phyloP scores from a whole-genome alignment of 2,797 vertebrate species.

The Sebastes steindachneri region DNA sequence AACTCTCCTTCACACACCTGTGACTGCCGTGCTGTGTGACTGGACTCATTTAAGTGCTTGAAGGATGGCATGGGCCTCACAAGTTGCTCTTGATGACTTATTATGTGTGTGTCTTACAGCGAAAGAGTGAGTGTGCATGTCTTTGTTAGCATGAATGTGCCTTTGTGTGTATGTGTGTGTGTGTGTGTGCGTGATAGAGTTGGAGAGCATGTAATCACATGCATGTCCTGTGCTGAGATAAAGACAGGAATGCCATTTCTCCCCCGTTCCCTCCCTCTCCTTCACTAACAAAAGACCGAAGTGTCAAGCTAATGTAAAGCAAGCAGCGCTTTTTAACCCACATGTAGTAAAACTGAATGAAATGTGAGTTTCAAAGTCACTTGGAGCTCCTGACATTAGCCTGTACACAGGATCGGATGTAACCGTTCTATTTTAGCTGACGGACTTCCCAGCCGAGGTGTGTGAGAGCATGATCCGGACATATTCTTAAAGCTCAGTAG shows the following conservation, averaged over 20 bases:
- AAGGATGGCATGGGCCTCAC: background rate
- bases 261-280: conserved; percentile 8
- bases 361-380: background rate
- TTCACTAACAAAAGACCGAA: conserved; percentile 37
- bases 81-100: background rate
- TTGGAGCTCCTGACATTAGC: background rate
- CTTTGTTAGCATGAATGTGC: conserved; percentile 32
- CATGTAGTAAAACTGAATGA: background rate
- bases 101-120: background rate
- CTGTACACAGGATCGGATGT: background rate
- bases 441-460: background rate
- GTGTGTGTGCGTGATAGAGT: background rate
- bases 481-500: background rate
- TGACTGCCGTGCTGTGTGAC: conserved; percentile 11
- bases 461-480: background rate
- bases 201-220: conserved; percentile 67
- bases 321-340: background rate
- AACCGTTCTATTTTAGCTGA: background rate
- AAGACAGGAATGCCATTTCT: conserved; percentile 61
- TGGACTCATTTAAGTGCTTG: background rate
- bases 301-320: conserved; percentile 29
- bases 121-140: conserved; percentile 9
- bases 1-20: conserved; percentile 19
- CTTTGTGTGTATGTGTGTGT: conserved; percentile 3
- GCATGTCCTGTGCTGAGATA: conserved; percentile 66